Evolutionary conservation across 2,888 invertebrate species (phyloP).

Genomic region (Yponomeuta sedellus): DNA sequence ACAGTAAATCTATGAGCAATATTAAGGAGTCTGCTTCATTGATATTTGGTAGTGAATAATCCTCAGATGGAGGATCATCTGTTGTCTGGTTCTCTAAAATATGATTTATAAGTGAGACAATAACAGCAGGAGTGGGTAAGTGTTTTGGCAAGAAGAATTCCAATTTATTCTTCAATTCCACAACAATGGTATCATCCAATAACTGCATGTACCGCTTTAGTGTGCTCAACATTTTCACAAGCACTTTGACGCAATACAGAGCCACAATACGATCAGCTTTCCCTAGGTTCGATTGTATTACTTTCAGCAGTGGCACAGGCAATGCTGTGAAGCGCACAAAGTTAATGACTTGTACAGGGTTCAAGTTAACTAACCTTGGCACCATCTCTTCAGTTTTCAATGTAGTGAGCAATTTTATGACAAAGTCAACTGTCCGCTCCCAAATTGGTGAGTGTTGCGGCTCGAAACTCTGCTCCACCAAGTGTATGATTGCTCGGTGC

Average conservation of each 20-base stretch:
- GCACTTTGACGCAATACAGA: slow-evolving; percentile 61
- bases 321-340: slow-evolving; percentile 67
- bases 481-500: slow-evolving; percentile 77
- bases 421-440: slow-evolving; percentile 67
- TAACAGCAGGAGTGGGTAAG: slow-evolving; percentile 48
- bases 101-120: slow-evolving; percentile 53
- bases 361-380: slow-evolving; percentile 59
- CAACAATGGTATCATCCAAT: slow-evolving; percentile 51
- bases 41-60: slow-evolving; percentile 50
- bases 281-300: slow-evolving; percentile 47
- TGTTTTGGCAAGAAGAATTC: slow-evolving; percentile 67
- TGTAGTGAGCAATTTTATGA: slow-evolving; percentile 56
- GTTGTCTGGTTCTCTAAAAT: slow-evolving; percentile 34
- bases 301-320: slow-evolving; percentile 68
- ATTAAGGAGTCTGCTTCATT: slow-evolving; percentile 49
- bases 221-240: slow-evolving; percentile 75
- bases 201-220: slow-evolving; percentile 71
- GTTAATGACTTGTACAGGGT: slow-evolving; percentile 68
- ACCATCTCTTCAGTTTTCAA: slow-evolving; percentile 70
- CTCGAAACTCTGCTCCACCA: slow-evolving; percentile 78
- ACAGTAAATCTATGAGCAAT: slow-evolving; percentile 51
- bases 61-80: slow-evolving; percentile 39
- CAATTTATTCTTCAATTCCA: slow-evolving; percentile 53
- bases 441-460: slow-evolving; percentile 75
- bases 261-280: slow-evolving; percentile 54